Evolutionary conservation across 2,888 invertebrate species (phyloP), one percentile per base, ranked within the genome.

Genomic region (Molorchus minor): DNA sequence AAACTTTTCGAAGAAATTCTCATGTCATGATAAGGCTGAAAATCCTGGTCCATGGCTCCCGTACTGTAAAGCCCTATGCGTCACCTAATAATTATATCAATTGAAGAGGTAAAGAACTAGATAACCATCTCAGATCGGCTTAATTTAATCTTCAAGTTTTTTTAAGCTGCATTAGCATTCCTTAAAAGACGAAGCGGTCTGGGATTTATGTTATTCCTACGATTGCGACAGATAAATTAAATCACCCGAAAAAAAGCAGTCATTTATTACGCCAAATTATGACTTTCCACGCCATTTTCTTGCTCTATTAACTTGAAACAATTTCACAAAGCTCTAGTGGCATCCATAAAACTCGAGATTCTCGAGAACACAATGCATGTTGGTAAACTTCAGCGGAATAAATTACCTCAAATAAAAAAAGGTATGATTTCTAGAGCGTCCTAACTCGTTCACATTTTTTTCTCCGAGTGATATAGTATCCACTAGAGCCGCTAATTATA

Each of bases 401-500:
- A 29, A 41, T 52, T 52, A 41, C 20, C n/a, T 25, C 8, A 13
- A 49, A 38, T 21, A 29, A 30, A 30, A 29, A 29, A 29, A 41
- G 21, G 40, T 38, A 40, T 25, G 40, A 17, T 40, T 38, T 51
- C 40, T 51, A 51, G 12, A 16, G 12, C 51, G 17, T 16, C 52
- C 12, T 16, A 35, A 17, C 15, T 25, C 38, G 16, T 38, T 12
- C 38, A 15, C 40, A 17, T 25, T 29, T 29, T n/a, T 25, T 29
- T 41, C 29, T 19, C n/a, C 17, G 15, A n/a, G 12, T 30, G 41
- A 41, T 29, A 52, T 41, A 41, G 41, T 41, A 41, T 19, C 29
- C 36, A 38, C 40, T 17, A 30, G 41, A 40, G 29, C n/a, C 21
- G 16, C 52, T 52, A 52, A 52, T 52, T 52, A 41, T 41, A 19